Base-by-base conservation (phyloP, 2,888 invertebrate species). In the Standfussiana lucernea region DNA sequence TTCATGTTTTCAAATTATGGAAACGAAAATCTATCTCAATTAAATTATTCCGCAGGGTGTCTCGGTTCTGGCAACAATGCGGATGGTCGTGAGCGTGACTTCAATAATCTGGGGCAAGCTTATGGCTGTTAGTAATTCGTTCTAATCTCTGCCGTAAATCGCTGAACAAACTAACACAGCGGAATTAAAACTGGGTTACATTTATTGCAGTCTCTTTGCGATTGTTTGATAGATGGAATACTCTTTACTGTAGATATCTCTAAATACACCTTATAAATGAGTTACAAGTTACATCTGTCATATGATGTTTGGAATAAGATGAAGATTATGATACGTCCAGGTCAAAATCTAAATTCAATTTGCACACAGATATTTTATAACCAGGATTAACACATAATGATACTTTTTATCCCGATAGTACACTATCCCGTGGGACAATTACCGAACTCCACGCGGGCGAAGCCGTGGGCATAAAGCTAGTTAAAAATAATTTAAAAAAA, bases 41-140 rank as follows among this genome's bases (percentile, higher is more conserved):
- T 47, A 2, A 56, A 66, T 32, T 21, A 53, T 70, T 50, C 24
- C 10, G 32, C 8, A 40, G 32, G 10, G 6, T 56, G 45, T 62
- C 50, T 76, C 15, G 53, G 24, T 68, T 42, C 47, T 42, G 50
- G 42, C 35, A 68, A 59, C 24, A 69, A 71, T 83, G 67, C 59
- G 64, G 68, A 62, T 13, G 42, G 32, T 71, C 71, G 71, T 68
- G 82, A 45, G 45, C 71, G 71, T 68, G 82, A 45, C 53, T 78
- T 18, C 53, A 67, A 32, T 70, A 70, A 82, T 84, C 53, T 75
- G 61, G 76, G 85, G 47, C 82, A 59, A 69, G 73, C 65, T 61
- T 67, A 81, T 72, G 70, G 77, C 50, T 84, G 74, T 75, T 72
- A 69, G 64, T 79, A 75, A 85, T 82, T 87, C 77, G 79, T 83